Conservation (phyloP, 2,888 invertebrate species). For the Trichogramma dendrolimi region DNA sequence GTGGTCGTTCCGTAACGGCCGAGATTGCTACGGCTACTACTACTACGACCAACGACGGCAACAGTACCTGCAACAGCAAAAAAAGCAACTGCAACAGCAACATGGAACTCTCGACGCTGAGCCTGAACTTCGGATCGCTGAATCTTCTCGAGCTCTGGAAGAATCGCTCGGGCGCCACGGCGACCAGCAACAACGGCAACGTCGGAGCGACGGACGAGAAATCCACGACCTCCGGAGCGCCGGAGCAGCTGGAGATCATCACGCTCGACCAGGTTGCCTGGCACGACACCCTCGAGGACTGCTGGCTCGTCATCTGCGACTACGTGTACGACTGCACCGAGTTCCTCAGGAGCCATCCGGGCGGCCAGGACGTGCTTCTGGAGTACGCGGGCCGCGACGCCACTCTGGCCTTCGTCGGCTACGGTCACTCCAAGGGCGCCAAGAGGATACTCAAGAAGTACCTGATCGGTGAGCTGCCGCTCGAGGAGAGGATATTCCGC, state of each 20-base stretch:
- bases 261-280: conserved; percentile 71
- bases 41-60: too few relatives aligned
- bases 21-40: too few relatives aligned
- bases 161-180: conserved; percentile 1
- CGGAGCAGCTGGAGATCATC: conserved; percentile 50
- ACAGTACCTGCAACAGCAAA: too few relatives aligned
- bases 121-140: conserved; percentile 5
- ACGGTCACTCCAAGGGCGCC: conserved; percentile 71
- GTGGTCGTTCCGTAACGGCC: too few relatives aligned
- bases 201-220: neutral
- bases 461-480: conserved; percentile 72
- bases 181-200: neutral
- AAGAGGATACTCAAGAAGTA: conserved; percentile 65
- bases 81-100: neutral
- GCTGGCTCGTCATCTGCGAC: conserved; percentile 86
- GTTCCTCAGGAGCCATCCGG: conserved; percentile 77
- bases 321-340: conserved; percentile 77
- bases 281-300: conserved; percentile 70
- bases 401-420: conserved; percentile 74
- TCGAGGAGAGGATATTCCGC: conserved; percentile 69
- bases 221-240: neutral
- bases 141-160: conserved; percentile 6
- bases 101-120: conserved; percentile 14
- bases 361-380: conserved; percentile 74
- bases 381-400: conserved; percentile 85